phyloP scores from a whole-genome alignment of 2,888 invertebrate genomes.

The Nomada goodeniana region DNA sequence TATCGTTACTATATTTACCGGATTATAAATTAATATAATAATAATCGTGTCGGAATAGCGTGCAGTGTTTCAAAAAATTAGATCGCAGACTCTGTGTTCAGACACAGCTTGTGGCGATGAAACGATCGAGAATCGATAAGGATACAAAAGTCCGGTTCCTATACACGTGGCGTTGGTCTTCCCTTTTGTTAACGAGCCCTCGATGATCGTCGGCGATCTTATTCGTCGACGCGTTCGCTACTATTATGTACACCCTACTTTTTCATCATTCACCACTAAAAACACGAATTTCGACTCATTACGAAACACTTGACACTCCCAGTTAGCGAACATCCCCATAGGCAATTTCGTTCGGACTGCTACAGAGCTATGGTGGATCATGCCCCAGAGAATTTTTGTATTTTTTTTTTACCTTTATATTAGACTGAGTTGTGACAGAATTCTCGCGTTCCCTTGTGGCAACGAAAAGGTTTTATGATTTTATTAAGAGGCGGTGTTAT shows the following conservation, averaged over 20 bases:
- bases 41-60: conserved; percentile 1
- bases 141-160: conserved; percentile 50
- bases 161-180: conserved; percentile 43
- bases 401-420: neutral
- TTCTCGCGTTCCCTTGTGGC: neutral
- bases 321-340: conserved; percentile 38
- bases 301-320: conserved; percentile 67
- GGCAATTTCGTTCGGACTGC: neutral
- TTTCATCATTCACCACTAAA: conserved; percentile 70
- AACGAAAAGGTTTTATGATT: neutral
- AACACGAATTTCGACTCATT: conserved; percentile 77
- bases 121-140: conserved; percentile 58
- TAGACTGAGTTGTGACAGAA: conserved; percentile 16
- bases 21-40: conserved; percentile 14
- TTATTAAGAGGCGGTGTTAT: neutral
- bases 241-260: conserved; percentile 52
- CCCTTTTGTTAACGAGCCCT: conserved; percentile 61
- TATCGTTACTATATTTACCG: neutral
- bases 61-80: conserved; percentile 18
- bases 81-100: conserved; percentile 19
- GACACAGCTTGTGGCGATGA: conserved; percentile 62
- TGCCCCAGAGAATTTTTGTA: neutral
- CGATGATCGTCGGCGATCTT: conserved; percentile 38
- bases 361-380: neutral
- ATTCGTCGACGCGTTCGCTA: conserved; percentile 24